A percentile compares a stretch with the other conserved stretches of the same genome.
Evolutionary conservation across 1,140 invertebrate genomes (phyloP).

Genomic region (Calephelis virginiensis): DNA sequence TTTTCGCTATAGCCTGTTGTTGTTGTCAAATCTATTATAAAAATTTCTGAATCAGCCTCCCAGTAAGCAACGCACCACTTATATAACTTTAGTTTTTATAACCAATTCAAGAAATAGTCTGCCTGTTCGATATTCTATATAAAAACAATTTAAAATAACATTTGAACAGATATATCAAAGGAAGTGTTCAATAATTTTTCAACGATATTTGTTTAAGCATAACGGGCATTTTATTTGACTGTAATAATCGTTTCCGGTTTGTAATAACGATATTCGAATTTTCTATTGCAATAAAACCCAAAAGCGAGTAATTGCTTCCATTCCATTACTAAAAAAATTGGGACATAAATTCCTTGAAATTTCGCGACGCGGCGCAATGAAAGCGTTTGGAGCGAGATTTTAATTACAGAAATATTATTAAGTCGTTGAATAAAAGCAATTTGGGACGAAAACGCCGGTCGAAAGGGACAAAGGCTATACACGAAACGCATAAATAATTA

Average conservation of each 20-base stretch:
- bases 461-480: conserved; percentile 47
- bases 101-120: background rate
- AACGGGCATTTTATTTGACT: conserved; percentile 6
- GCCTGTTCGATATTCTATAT: background rate
- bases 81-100: too few relatives aligned
- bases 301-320: conserved; percentile 45
- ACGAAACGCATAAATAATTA: conserved; percentile 65
- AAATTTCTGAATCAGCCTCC: too few relatives aligned
- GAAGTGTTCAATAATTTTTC: conserved; percentile 4
- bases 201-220: conserved; percentile 7
- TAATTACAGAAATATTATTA: conserved; percentile 71
- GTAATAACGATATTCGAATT: conserved; percentile 22
- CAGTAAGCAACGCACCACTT: too few relatives aligned
- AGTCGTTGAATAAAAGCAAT: conserved; percentile 60
- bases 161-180: background rate
- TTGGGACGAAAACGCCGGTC: conserved; percentile 43
- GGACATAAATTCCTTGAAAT: conserved; percentile 41
- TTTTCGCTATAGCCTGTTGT: too few relatives aligned
- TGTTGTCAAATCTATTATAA: too few relatives aligned
- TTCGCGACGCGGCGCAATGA: conserved; percentile 40
- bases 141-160: background rate
- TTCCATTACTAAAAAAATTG: conserved; percentile 35
- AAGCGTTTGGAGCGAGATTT: conserved; percentile 55
- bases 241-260: conserved; percentile 11
- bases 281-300: conserved; percentile 30